Evolutionary conservation across 2,888 invertebrate genomes (phyloP).

Genomic region (Bellardia bayeri): DNA sequence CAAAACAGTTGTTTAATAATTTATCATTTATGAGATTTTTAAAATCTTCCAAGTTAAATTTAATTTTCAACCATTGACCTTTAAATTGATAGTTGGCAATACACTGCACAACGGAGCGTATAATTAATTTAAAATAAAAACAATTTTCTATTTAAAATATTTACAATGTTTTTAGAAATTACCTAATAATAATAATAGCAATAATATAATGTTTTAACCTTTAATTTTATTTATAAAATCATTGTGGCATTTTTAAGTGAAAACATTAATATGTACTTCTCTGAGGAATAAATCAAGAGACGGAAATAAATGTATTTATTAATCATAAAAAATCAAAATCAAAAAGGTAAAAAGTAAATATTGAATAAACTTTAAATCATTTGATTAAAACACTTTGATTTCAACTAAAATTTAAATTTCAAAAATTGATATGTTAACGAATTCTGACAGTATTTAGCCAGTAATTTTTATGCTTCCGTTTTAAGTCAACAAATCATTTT

Average conservation of each 20-base stretch:
- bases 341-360: background rate
- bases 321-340: background rate
- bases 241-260: background rate
- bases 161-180: background rate
- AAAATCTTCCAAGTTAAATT: too few species aligned
- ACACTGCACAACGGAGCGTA: background rate
- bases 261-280: background rate
- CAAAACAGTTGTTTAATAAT: too few species aligned
- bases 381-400: too few species aligned
- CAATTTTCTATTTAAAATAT: background rate
- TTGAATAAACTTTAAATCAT: too few species aligned
- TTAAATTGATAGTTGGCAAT: background rate
- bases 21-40: too few species aligned
- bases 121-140: background rate
- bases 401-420: background rate
- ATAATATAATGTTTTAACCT: background rate
- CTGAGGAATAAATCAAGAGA: background rate
- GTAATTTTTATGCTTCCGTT: conserved; percentile 12
- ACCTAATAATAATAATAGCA: background rate
- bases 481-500: conserved; percentile 13
- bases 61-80: background rate
- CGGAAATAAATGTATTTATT: background rate
- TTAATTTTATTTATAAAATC: background rate
- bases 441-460: background rate
- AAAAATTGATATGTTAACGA: background rate